A percentile compares a stretch with the other conserved stretches of the same genome.
Evolutionary conservation across 2,888 invertebrate genomes (phyloP).

Genomic region (Lycocerus yunnanus): DNA sequence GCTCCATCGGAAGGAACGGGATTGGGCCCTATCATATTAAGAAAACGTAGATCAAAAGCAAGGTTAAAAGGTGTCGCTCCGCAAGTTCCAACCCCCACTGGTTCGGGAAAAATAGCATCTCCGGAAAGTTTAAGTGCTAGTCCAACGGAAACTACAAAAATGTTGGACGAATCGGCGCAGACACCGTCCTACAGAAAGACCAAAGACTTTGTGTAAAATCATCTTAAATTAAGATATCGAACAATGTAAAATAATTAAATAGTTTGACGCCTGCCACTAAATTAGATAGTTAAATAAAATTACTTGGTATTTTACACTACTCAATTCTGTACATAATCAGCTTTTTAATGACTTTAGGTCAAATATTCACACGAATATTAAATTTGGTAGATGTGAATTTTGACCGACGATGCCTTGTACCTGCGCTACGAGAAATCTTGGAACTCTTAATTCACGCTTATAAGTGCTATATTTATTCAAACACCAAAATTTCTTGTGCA

Average conservation of each 20-base stretch:
- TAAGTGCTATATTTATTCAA: slow-evolving; percentile 30
- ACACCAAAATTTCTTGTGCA: slow-evolving; percentile 19
- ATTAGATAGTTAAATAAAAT: slow-evolving; percentile 34
- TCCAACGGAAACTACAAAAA: slow-evolving; percentile 62
- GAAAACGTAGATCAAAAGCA: slow-evolving; percentile 55
- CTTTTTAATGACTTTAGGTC: slow-evolving; percentile 33
- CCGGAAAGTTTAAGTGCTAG: slow-evolving; percentile 58
- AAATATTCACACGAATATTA: slow-evolving; percentile 31
- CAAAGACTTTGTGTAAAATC: slow-evolving; percentile 55
- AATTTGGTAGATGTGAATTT: slow-evolving; percentile 36
- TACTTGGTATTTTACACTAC: slow-evolving; percentile 31
- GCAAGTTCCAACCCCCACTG: slow-evolving; percentile 48
- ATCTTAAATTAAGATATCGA: slow-evolving; percentile 18
- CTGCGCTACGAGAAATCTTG: slow-evolving; percentile 33
- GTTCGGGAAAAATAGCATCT: slow-evolving; percentile 47
- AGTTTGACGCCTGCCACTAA: slow-evolving; percentile 39
- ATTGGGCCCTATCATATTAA: slow-evolving; percentile 53
- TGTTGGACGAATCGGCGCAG: slow-evolving; percentile 55
- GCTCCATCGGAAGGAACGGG: slow-evolving; percentile 47
- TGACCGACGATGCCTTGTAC: slow-evolving; percentile 37
- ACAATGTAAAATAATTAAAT: slow-evolving; percentile 34
- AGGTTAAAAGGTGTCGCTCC: slow-evolving; percentile 50
- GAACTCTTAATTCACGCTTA: slow-evolving; percentile 34
- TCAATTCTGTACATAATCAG: slow-evolving; percentile 36
- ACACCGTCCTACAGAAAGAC: slow-evolving; percentile 55